Evolutionary conservation across 2,113 vertebrate genomes (phyloP).

Genomic region (Erpornis zantholeuca): DNA sequence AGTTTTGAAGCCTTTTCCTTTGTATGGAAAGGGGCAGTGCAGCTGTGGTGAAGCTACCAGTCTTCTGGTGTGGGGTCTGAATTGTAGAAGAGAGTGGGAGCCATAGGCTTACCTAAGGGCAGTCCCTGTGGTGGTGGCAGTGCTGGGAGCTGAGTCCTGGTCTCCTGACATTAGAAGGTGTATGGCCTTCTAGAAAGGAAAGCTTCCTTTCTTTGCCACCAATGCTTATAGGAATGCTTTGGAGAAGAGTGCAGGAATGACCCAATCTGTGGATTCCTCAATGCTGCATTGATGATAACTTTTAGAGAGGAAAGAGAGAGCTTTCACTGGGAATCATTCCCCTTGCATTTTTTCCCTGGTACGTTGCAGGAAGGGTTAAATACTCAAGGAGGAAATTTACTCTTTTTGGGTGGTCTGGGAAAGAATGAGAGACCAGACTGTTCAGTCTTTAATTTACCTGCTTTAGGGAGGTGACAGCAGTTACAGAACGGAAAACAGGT

Average conservation of each 20-base stretch:
- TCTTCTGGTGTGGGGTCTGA: neutral
- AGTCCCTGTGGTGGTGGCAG: neutral
- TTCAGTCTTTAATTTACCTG: constrained; percentile 40
- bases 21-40: neutral
- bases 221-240: neutral
- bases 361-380: constrained; percentile 33
- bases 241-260: neutral
- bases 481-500: constrained; percentile 6
- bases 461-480: neutral
- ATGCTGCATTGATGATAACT: neutral
- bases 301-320: neutral
- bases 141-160: neutral
- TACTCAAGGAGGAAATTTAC: neutral
- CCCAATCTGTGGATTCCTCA: neutral
- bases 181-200: neutral
- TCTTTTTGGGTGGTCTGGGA: constrained; percentile 45
- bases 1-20: neutral
- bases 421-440: constrained; percentile 15
- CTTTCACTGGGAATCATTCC: neutral
- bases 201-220: neutral
- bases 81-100: neutral
- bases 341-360: neutral
- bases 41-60: neutral
- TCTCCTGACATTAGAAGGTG: neutral
- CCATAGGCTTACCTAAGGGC: neutral